Evolutionary conservation across 1,140 invertebrate species (phyloP).

Genomic region (Caenorhabditis inopinata): DNA sequence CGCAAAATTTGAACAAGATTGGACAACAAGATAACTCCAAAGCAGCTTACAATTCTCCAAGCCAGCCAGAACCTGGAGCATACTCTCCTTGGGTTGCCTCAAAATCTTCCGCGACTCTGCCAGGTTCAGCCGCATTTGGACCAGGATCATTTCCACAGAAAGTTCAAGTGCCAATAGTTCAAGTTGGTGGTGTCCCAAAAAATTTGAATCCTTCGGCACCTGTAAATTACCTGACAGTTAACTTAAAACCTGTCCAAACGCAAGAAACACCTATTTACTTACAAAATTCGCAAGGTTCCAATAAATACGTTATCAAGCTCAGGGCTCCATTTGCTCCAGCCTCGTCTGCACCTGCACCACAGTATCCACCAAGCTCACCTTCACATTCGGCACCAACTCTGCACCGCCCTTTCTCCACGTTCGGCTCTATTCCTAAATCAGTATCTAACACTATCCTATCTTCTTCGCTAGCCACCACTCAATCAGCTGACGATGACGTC

Average conservation of each 20-base stretch:
- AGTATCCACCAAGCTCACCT: not conserved
- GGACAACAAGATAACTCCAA: not conserved
- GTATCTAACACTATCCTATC: not conserved
- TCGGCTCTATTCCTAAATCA: not conserved
- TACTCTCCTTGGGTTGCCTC: not conserved
- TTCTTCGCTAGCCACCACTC: not conserved
- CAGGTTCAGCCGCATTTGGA: not conserved
- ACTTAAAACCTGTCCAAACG: not conserved
- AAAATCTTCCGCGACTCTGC: not conserved
- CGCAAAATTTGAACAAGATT: not conserved
- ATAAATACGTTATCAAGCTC: not conserved
- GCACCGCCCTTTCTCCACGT: constrained; percentile 1
- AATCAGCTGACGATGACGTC: not conserved
- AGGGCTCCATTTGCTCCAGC: not conserved
- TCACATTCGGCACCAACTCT: not conserved
- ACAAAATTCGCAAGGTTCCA: not conserved
- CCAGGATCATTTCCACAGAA: not conserved
- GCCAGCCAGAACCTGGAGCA: not conserved
- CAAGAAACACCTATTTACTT: not conserved
- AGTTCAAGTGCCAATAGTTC: constrained; percentile 4
- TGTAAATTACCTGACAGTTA: constrained; percentile 4
- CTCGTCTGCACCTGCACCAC: not conserved
- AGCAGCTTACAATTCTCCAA: not conserved
- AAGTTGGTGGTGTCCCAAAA: not conserved
- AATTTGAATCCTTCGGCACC: constrained; percentile 1